Conservation (phyloP, 2,797 vertebrate species). For the Alectoris magna region DNA sequence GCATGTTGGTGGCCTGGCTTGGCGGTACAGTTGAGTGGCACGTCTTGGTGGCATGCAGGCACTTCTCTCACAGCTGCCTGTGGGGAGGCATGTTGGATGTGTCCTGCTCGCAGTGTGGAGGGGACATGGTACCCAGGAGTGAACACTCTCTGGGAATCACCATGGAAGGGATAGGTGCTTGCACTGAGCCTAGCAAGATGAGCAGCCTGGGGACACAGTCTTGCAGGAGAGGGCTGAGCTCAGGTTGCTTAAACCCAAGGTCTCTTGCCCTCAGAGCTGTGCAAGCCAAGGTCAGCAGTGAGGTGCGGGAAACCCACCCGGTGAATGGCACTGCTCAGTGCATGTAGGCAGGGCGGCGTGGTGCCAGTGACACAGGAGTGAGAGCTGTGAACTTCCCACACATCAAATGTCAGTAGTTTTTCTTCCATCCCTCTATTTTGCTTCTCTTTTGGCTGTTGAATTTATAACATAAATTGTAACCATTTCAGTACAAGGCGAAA, state of each 20-base stretch:
- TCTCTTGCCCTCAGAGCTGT: rapidly evolving
- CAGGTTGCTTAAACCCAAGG: too few species aligned
- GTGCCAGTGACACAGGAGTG: too few species aligned
- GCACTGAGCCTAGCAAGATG: not conserved
- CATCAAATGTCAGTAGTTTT: not conserved
- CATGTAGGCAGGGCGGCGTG: too few species aligned
- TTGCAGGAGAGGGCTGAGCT: not conserved
- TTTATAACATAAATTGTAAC: not conserved
- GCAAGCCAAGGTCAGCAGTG: not conserved
- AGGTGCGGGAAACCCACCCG: not conserved
- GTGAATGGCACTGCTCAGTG: rapidly evolving
- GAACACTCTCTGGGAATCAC: rapidly evolving
- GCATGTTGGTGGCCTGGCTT: not conserved
- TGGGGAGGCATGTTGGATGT: not conserved
- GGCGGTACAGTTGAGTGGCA: not conserved
- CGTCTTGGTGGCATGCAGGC: not conserved
- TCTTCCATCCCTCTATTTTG: not conserved
- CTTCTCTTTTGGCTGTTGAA: not conserved
- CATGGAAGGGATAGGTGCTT: rapidly evolving
- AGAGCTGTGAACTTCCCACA: not conserved
- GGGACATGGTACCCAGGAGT: rapidly evolving
- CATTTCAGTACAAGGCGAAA: not conserved
- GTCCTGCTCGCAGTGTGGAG: not conserved
- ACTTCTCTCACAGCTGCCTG: not conserved
- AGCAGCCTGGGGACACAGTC: rapidly evolving